Percentiles rank a stretch among this genome's conserved stretches.
phyloP scores from a whole-genome alignment of 2,797 vertebrate genomes.

The Salarias fasciatus region DNA sequence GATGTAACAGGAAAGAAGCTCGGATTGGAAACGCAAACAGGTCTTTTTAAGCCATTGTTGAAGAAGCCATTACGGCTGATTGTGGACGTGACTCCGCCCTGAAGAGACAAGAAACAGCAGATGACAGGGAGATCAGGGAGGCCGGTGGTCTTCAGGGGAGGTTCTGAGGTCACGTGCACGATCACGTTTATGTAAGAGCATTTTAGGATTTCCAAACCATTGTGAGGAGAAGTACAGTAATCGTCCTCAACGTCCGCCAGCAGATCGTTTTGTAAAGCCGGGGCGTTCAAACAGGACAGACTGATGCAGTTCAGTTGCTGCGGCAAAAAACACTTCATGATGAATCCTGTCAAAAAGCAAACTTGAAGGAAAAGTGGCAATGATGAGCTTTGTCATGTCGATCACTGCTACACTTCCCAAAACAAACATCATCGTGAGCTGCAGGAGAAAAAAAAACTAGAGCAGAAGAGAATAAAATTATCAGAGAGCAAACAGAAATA shows the following conservation, averaged over 20 bases:
- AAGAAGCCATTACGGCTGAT: slow-evolving; percentile 20
- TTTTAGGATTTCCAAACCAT: slow-evolving; percentile 69
- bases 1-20: slow-evolving; percentile 30
- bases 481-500: neutral
- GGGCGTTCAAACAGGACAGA: slow-evolving; percentile 16
- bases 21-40: slow-evolving; percentile 16
- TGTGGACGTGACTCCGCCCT: slow-evolving; percentile 14
- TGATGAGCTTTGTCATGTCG: neutral
- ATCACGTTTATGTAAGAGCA: slow-evolving; percentile 66
- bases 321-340: neutral
- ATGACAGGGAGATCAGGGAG: slow-evolving; percentile 9
- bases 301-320: slow-evolving; percentile 4
- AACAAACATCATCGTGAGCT: neutral
- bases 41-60: slow-evolving; percentile 12
- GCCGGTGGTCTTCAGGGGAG: slow-evolving; percentile 30
- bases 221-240: slow-evolving; percentile 59
- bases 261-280: slow-evolving; percentile 56
- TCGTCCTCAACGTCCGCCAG: slow-evolving; percentile 55
- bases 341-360: neutral
- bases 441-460: neutral
- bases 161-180: slow-evolving; percentile 42
- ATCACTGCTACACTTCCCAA: neutral
- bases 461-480: neutral
- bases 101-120: slow-evolving; percentile 33
- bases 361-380: neutral